Percentiles rank a stretch among this genome's conserved stretches.
Evolutionary conservation across 2,888 invertebrate species (phyloP).

Genomic region (Anarsia innoxiella): DNA sequence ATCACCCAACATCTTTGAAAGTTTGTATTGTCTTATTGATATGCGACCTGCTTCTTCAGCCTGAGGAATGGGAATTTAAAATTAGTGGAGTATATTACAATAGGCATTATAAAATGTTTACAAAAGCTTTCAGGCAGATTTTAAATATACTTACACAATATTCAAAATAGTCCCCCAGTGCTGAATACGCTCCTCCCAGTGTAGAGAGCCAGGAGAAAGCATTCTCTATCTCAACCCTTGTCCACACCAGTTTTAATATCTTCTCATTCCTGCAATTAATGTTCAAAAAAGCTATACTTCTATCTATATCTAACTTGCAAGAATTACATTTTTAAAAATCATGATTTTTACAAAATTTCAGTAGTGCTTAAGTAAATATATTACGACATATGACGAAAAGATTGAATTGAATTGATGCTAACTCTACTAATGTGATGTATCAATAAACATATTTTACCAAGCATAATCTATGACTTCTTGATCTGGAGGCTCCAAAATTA

Average conservation of each 20-base stretch:
- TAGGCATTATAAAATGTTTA: no score
- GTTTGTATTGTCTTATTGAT: constrained; percentile 86
- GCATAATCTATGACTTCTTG: constrained; percentile 80
- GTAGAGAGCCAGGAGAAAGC: constrained; percentile 97
- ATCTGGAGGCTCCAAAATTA: constrained; percentile 74
- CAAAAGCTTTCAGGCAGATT: no score
- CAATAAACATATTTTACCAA: constrained; percentile 68
- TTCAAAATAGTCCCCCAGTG: constrained; percentile 90
- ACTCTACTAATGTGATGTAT: background rate
- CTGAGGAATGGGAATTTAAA: no score
- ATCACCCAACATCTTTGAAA: constrained; percentile 89
- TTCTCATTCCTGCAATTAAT: constrained; percentile 57
- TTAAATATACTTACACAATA: constrained; percentile 78
- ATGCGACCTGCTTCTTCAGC: constrained; percentile 93
- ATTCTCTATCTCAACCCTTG: constrained; percentile 85
- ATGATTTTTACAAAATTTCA: no score
- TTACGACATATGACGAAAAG: no score
- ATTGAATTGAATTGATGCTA: no score
- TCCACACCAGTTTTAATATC: constrained; percentile 62
- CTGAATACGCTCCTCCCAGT: constrained; percentile 96
- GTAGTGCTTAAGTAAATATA: no score
- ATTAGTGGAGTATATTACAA: no score
- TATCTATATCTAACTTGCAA: no score
- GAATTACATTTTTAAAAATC: no score
- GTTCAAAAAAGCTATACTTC: no score